Evolutionary conservation across 2,888 invertebrate genomes (phyloP), one percentile per base, ranked within the genome.

Genomic region (Tigriopus californicus): DNA sequence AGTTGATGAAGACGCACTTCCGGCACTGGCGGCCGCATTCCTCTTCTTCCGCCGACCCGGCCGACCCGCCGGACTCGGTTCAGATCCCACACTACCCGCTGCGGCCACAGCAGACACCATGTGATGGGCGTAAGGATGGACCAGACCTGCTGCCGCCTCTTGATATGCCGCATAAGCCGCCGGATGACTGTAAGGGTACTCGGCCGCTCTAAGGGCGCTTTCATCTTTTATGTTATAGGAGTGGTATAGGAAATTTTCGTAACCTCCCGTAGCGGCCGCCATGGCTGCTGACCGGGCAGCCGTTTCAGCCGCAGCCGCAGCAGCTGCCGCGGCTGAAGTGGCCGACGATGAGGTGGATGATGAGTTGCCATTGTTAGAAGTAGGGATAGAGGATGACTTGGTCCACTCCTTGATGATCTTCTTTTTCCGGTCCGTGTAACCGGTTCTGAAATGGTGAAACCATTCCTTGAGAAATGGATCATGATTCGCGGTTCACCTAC

Each of bases 321-420:
- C n/a, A 22, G 49, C 49, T 2, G 49, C 49, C 20, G 56, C n/a
- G 4, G 56, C 56, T 6, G 41, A 12, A n/a, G 46, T 24, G 5
- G 13, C 44, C 1, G 15, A 33, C n/a, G 40, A 33, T 20, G 52
- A 52, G 1, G 20, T 15, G 52, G 52, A 52, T 47, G 47, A 11
- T 10, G 47, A 47, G 24, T 18, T 52, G 12, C 24, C 33, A 22
- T 54, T 41, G 8, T n/a, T 13, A 41, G 15, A 15, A 8, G 54
- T 18, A 12, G 24, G 25, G 8, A 22, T 33, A 12, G 59, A 22
- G 20, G 56, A 15, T 13, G 25, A 52, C n/a, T 52, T 52, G 20
- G 13, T 52, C 52, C 52, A 52, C 42, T 59, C 59, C n/a, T 40
- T 22, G 42, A 59, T 59, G 15, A 52, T 59, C 41, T 59, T 59